phyloP scores from a whole-genome alignment of 1,140 invertebrate genomes.

The Drosophila miranda region DNA sequence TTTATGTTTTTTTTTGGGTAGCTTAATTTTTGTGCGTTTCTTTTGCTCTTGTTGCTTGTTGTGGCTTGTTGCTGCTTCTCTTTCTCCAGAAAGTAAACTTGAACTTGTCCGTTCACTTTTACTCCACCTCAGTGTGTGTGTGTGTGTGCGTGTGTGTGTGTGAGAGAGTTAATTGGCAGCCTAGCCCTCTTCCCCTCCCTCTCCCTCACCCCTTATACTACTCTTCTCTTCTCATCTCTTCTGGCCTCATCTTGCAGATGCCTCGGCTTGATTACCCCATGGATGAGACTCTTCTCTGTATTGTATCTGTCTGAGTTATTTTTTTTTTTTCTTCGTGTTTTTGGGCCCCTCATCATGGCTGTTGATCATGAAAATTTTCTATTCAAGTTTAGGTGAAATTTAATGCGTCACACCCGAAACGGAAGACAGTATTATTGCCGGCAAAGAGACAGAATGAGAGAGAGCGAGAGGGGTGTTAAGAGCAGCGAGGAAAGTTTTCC shows the following conservation, averaged over 20 bases:
- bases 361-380: slow-evolving; percentile 81
- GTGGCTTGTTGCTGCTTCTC: slow-evolving; percentile 19
- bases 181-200: neutral
- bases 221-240: neutral
- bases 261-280: slow-evolving; percentile 38
- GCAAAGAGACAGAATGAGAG: neutral
- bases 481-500: slow-evolving; percentile 4
- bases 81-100: slow-evolving; percentile 76
- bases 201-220: too few species aligned
- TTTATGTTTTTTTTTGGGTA: slow-evolving; percentile 43
- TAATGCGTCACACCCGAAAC: slow-evolving; percentile 51
- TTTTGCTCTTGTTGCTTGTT: slow-evolving; percentile 33
- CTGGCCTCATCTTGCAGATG: slow-evolving; percentile 25
- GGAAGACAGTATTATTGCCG: slow-evolving; percentile 2
- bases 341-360: slow-evolving; percentile 52
- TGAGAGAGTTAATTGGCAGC: slow-evolving; percentile 42
- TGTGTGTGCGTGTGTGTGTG: slow-evolving; percentile 1
- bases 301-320: too few species aligned
- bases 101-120: slow-evolving; percentile 82
- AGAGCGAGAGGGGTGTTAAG: neutral
- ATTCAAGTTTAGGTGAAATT: slow-evolving; percentile 82
- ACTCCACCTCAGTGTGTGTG: slow-evolving; percentile 41
- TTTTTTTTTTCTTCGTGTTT: slow-evolving; percentile 14
- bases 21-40: slow-evolving; percentile 65
- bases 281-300: slow-evolving; percentile 31